Conservation (phyloP, 2,797 vertebrate species). For the Phylloscopus collybita region DNA sequence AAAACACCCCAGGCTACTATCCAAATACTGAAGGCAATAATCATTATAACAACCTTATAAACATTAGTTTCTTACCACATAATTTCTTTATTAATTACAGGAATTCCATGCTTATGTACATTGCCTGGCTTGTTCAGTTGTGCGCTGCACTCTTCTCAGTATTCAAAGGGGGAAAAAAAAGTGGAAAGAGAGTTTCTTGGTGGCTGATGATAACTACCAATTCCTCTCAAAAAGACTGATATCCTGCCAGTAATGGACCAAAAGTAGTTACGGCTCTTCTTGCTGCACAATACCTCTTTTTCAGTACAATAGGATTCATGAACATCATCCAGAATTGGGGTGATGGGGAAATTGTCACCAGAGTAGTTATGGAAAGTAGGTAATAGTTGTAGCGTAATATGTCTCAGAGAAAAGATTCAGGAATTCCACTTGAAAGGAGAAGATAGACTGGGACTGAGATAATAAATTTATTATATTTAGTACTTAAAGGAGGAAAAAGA, state of each 20-base stretch:
- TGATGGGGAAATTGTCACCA: not conserved
- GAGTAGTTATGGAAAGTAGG: not conserved
- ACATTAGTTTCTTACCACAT: not conserved
- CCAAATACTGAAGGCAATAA: not conserved
- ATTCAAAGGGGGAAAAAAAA: not conserved
- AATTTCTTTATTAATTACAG: not conserved
- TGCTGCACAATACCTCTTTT: not conserved
- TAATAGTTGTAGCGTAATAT: not conserved
- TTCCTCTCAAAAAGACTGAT: not conserved
- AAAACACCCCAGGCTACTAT: not conserved
- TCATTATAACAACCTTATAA: not conserved
- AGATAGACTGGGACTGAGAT: not conserved
- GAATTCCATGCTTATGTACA: rapidly evolving
- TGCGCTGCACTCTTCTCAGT: not conserved
- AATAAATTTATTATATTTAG: not conserved
- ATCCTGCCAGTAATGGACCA: not conserved
- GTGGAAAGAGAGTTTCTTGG: not conserved
- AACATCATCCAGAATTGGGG: not conserved
- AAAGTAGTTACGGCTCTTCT: not conserved
- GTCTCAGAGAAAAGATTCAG: not conserved
- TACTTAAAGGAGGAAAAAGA: not conserved
- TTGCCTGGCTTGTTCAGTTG: not conserved
- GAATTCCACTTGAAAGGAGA: not conserved
- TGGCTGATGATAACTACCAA: not conserved
- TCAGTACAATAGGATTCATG: not conserved